Evolutionary conservation across 2,888 invertebrate genomes (phyloP), one percentile per base, ranked within the genome.

Genomic region (Hirtodrosophila histrioides): DNA sequence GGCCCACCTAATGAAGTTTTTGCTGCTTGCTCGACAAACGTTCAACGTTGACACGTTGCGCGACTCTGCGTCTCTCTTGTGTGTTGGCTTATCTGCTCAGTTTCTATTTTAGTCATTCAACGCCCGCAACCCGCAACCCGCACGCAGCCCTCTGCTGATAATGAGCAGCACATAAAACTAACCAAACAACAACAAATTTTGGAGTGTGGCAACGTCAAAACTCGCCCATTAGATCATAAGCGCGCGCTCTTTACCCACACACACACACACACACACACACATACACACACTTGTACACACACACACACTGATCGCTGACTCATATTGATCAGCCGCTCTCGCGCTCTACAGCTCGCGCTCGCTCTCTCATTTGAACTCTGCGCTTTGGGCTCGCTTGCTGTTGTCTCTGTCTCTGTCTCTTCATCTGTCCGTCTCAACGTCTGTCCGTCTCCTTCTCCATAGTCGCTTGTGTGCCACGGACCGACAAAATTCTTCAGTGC

Each of bases 401-500:
- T 51, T 60, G 12, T 56, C 37, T 60, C 23, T 31, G 46, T 58
- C 55, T 62, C 67, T 40, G 46, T 43, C 49, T 58, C 54, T 23
- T 61, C 60, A 61, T 58, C 48, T 56, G 61, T 55, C 17, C 17
- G 17, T 17, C 17, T 17, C 66, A 46, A 49, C 53, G 60, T 53
- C 69, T 1, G 17, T 61, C 66, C 43, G 29, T 41, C 48, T 53
- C 39, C 45, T 33, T 43, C 24, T 40, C 36, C 37, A 35, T 33
- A 24, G 44, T 39, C 40, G 51, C 44, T 56, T 48, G 62, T 65
- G 10, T 37, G 68, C 53, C 58, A 69, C 57, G 40, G 44, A 39
- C 45, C 56, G 45, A 71, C 61, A 67, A 73, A 72, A 83, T 83
- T 81, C 80, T 88, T 88, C 86, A 84, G 84, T 88, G 83, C 79